Evolutionary conservation across 1,140 invertebrate species (phyloP).

Genomic region (Calliopsis andreniformis): DNA sequence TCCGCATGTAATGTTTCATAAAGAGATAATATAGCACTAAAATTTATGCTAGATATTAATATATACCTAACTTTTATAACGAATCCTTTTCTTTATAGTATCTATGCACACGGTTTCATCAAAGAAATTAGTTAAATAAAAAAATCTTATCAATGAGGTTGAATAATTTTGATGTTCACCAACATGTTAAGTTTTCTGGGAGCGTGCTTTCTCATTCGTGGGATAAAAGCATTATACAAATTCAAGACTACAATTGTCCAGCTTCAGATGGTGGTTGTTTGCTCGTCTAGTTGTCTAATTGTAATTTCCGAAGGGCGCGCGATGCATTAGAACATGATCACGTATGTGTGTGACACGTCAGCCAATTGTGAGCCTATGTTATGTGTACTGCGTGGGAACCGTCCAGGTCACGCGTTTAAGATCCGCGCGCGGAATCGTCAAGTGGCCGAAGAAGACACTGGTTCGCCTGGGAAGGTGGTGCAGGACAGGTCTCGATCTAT

Average conservation of each 20-base stretch:
- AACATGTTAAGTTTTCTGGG: no score
- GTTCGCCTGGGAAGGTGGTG: slow-evolving; percentile 15
- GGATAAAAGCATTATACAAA: no score
- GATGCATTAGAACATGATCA: slow-evolving; percentile 69
- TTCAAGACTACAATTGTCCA: slow-evolving; percentile 9
- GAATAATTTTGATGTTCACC: no score
- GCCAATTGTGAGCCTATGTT: slow-evolving; percentile 59
- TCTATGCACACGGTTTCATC: no score
- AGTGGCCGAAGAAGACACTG: slow-evolving; percentile 51
- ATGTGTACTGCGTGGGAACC: slow-evolving; percentile 67
- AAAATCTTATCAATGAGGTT: no score
- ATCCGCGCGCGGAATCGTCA: slow-evolving; percentile 61
- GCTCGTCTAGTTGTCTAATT: slow-evolving; percentile 55
- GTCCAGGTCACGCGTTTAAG: slow-evolving; percentile 67
- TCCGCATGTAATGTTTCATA: no score
- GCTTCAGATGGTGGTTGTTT: slow-evolving; percentile 6
- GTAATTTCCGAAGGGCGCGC: slow-evolving; percentile 62
- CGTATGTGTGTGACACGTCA: slow-evolving; percentile 67
- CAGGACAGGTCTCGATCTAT: slow-evolving; percentile 7
- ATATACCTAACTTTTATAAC: no score
- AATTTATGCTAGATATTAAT: no score
- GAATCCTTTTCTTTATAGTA: no score
- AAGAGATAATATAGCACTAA: no score
- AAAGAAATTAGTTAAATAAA: no score
- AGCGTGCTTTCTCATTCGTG: no score